These are phyloP conservation scores for Thalassophryne amazonica DNA, from an alignment of 2,797 vertebrate genomes.

Conservation along the genomic window DNA sequence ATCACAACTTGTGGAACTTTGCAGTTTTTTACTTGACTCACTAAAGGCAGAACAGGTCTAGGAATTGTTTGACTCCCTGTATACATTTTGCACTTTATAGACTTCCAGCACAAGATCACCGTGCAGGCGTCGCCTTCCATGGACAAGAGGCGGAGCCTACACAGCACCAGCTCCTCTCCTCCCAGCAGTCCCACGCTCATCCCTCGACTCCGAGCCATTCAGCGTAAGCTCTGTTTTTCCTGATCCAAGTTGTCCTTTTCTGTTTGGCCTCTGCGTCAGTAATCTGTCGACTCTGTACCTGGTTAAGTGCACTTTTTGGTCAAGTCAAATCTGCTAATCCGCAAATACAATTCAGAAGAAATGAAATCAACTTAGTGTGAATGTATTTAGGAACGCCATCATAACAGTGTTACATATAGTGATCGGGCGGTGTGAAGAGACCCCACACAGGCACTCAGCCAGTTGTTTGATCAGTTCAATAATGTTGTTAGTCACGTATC, in stretches of 20 bases:
- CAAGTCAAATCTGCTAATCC: background rate
- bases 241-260: background rate
- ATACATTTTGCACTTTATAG: constrained; percentile 53
- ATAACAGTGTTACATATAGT: constrained; percentile 9
- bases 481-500: constrained; percentile 58
- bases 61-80: background rate
- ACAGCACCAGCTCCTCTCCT: constrained; percentile 88
- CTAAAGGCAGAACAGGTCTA: too few relatives aligned
- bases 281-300: background rate
- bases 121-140: constrained; percentile 93
- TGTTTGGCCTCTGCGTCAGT: background rate
- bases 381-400: constrained; percentile 6
- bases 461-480: constrained; percentile 66
- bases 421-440: constrained; percentile 22
- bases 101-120: constrained; percentile 97
- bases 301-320: background rate
- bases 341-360: constrained; percentile 1
- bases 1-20: too few relatives aligned
- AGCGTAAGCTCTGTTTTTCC: constrained; percentile 77
- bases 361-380: background rate
- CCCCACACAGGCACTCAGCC: constrained; percentile 25
- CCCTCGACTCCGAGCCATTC: constrained; percentile 91
- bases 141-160: constrained; percentile 91
- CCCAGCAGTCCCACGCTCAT: constrained; percentile 92
- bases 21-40: too few relatives aligned